Conservation (phyloP, 2,113 vertebrate genomes). For the Cariama cristata region DNA sequence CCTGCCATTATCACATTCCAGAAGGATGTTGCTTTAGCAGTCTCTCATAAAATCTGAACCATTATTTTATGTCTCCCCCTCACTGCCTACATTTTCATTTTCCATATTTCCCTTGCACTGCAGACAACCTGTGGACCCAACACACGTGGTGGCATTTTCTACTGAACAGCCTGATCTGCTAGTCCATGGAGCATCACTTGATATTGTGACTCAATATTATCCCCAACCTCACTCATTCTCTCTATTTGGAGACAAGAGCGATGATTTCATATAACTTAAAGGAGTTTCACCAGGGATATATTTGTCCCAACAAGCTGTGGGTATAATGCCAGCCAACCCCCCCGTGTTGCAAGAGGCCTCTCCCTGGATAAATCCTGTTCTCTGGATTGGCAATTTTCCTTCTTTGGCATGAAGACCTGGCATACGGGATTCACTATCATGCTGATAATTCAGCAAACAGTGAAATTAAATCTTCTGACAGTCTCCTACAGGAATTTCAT, state of each 20-base stretch:
- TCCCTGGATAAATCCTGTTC: neutral
- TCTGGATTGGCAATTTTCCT: constrained; percentile 17
- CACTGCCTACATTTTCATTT: neutral
- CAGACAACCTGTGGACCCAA: neutral
- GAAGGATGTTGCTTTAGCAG: neutral
- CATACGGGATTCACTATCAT: neutral
- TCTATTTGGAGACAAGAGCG: neutral
- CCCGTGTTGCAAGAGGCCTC: neutral
- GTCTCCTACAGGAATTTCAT: constrained; percentile 44
- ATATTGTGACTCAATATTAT: neutral
- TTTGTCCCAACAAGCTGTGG: neutral
- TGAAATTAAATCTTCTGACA: constrained; percentile 48
- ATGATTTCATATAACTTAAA: neutral
- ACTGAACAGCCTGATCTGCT: neutral
- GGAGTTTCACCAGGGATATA: neutral
- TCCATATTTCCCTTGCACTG: neutral
- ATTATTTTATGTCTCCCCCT: neutral
- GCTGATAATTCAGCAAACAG: constrained; percentile 54
- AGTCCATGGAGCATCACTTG: neutral
- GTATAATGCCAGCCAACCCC: neutral
- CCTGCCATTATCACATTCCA: neutral
- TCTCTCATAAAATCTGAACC: neutral
- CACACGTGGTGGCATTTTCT: neutral
- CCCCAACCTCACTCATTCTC: neutral
- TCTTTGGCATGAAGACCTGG: constrained; percentile 19